Evolutionary conservation across 1,140 invertebrate genomes (phyloP).

Genomic region (Leptinotarsa texana): DNA sequence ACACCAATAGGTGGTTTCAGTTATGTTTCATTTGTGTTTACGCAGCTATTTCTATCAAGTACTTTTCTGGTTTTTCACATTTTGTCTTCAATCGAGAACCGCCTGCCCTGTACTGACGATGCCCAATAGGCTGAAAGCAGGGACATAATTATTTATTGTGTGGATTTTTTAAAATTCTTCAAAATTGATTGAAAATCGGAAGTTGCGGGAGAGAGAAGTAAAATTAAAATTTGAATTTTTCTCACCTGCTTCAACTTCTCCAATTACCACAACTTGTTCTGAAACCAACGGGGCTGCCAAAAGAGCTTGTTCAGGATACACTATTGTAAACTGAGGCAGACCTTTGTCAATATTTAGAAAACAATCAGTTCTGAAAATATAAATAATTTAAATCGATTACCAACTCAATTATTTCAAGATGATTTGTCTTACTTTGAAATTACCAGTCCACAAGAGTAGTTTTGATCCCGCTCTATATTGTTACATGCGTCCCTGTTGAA

Average conservation of each 20-base stretch:
- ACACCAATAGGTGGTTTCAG: no score
- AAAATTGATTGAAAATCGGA: no score
- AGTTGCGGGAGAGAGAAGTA: no score
- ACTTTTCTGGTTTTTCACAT: no score
- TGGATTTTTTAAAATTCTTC: no score
- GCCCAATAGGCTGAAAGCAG: no score
- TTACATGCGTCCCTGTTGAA: slow-evolving; percentile 31
- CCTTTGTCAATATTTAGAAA: slow-evolving; percentile 39
- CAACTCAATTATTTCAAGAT: background rate
- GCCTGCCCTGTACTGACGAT: no score
- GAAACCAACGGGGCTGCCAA: slow-evolving; percentile 34
- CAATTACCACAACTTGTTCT: slow-evolving; percentile 31
- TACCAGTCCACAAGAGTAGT: slow-evolving; percentile 17
- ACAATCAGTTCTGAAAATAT: slow-evolving; percentile 42
- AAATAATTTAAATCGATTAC: slow-evolving; percentile 5
- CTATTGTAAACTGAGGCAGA: slow-evolving; percentile 31
- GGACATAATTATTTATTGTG: no score
- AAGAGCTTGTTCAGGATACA: slow-evolving; percentile 42
- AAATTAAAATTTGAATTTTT: background rate
- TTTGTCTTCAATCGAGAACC: no score
- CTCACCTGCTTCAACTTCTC: slow-evolving; percentile 33
- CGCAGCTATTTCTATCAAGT: no score
- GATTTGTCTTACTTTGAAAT: slow-evolving; percentile 26
- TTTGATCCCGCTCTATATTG: slow-evolving; percentile 31
- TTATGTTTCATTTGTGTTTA: no score